Base-by-base conservation (phyloP, 2,888 invertebrate species). In the Coecobrya sp. region DNA sequence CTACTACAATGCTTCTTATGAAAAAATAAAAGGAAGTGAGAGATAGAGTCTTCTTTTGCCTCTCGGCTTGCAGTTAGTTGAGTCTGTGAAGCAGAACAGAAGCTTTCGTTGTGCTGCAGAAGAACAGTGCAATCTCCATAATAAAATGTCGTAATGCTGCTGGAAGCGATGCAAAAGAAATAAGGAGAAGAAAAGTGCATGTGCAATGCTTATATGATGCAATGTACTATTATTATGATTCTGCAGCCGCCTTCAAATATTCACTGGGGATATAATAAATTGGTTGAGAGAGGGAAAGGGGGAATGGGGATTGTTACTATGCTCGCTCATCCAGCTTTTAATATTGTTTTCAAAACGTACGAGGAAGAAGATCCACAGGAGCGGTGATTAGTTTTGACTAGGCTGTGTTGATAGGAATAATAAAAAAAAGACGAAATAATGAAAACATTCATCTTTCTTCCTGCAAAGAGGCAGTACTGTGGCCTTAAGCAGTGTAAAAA, bases 381-480 rank as follows among this genome's bases (percentile, higher is more conserved):
- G 62, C 73, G 76, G 90, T 91, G 90, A 91, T 91, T 91, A 91
- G 90, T 91, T 91, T 91, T 79, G 85, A 91, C 76, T 91, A 25
- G 76, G 86, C 55, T 55, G 70, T 45, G 45, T 36, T 36, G 27
- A n/a, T 42, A 42, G 49, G 52, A 73, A 73, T 70, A 73, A 73
- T 73, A 73, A 73, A n/a, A 42, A 36, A 85, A 55, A 73, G 25
- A 36, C 49, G 82, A 27, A 81, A 52, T 81, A 73, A 73, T 73
- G 73, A 36, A 73, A 85, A 19, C 65, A 25, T 73, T 73, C 68
- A 22, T 82, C 59, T 59, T 82, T 55, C 11, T 36, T 10, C 45
- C 10, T 19, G 68, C n/a, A 19, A 62, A 19, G 42, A 7, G 2
- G 19, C 0, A 59, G 13, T 19, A 70, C n/a, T 16, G 42, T 73